Percentiles rank a stretch among this genome's conserved stretches.
These are phyloP conservation scores for Drosophila triauraria DNA, from an alignment of 1,140 invertebrate species.

Conservation along the genomic window DNA sequence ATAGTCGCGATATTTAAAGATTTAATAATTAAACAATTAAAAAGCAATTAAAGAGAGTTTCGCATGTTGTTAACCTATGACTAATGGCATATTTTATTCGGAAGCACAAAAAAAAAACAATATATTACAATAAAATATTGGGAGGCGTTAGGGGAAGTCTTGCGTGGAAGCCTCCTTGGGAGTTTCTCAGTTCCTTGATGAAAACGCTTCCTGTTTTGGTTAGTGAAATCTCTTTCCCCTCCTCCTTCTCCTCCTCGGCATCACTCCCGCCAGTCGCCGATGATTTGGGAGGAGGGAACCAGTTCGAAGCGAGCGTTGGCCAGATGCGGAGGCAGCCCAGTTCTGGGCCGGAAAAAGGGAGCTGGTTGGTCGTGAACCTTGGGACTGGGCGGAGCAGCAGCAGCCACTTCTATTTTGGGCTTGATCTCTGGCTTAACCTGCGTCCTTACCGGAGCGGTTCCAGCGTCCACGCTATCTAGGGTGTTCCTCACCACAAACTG, in stretches of 20 bases:
- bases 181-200: not conserved
- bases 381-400: not conserved
- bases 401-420: conserved; percentile 3
- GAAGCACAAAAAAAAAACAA: conserved; percentile 10
- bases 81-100: conserved; percentile 26
- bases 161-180: not conserved
- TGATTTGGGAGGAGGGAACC: conserved; percentile 75
- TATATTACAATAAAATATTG: conserved; percentile 3
- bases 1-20: not conserved
- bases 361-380: not conserved
- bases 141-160: not conserved
- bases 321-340: conserved; percentile 56
- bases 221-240: not conserved
- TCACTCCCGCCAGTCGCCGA: conserved; percentile 75
- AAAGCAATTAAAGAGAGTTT: not conserved
- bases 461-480: conserved; percentile 65
- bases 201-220: not conserved
- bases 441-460: conserved; percentile 47
- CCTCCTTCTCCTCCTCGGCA: not conserved
- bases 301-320: conserved; percentile 64
- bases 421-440: conserved; percentile 36
- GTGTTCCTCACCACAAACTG: conserved; percentile 57
- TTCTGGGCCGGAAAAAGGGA: conserved; percentile 36
- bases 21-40: not conserved
- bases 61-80: conserved; percentile 15